Evolutionary conservation across 2,888 invertebrate genomes (phyloP).

Genomic region (Callimorpha dominula): DNA sequence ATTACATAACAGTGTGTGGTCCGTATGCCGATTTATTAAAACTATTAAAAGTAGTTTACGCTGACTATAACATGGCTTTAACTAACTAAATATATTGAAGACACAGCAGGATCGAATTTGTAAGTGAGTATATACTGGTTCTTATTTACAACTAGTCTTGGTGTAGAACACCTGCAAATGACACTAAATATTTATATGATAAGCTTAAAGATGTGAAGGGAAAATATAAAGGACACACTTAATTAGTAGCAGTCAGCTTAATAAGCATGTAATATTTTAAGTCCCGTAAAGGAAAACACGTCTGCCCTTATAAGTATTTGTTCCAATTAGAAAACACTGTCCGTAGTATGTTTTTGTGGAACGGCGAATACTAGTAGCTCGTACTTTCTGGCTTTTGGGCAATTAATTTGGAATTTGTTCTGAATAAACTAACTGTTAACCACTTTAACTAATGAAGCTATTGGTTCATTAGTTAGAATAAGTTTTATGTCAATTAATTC

Average conservation of each 20-base stretch:
- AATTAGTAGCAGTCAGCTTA: slow-evolving; percentile 67
- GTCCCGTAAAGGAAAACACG: slow-evolving; percentile 53
- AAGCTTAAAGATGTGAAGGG: not conserved
- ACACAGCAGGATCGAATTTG: slow-evolving; percentile 7
- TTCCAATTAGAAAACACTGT: slow-evolving; percentile 68
- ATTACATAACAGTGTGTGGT: slow-evolving; percentile 5
- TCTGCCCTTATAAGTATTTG: slow-evolving; percentile 61
- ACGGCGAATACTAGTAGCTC: slow-evolving; percentile 54
- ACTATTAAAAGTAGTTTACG: slow-evolving; percentile 21
- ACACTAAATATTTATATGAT: not conserved
- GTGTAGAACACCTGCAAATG: not conserved
- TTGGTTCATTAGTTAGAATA: not conserved
- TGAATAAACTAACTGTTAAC: slow-evolving; percentile 31
- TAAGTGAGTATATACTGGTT: not conserved
- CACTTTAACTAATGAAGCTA: slow-evolving; percentile 8
- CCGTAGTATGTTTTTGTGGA: slow-evolving; percentile 52
- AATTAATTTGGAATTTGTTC: slow-evolving; percentile 39
- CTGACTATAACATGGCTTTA: not conserved
- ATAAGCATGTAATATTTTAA: slow-evolving; percentile 57
- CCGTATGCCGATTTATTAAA: slow-evolving; percentile 12
- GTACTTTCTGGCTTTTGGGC: slow-evolving; percentile 42
- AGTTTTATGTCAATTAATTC: not conserved
- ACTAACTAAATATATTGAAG: not conserved
- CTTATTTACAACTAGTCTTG: not conserved
- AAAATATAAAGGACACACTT: slow-evolving; percentile 57